These are phyloP conservation scores for Adineta ricciae DNA, from an alignment of 2,888 invertebrate species.

Conservation along the genomic window DNA sequence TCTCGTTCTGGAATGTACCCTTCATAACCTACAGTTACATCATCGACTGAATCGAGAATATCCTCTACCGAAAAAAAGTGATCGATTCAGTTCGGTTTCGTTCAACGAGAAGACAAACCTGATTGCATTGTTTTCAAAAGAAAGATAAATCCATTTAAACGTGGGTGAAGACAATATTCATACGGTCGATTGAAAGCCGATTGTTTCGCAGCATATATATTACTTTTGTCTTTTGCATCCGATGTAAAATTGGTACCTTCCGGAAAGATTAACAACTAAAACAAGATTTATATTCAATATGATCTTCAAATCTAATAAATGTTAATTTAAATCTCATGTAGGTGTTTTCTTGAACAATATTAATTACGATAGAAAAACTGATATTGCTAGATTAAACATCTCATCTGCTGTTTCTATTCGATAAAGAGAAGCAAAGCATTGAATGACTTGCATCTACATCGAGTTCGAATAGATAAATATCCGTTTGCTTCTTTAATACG, in stretches of 20 bases:
- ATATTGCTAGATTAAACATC: neutral
- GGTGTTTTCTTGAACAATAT: neutral
- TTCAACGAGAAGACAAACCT: neutral
- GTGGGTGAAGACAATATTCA: conserved; percentile 70
- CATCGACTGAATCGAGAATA: conserved; percentile 26
- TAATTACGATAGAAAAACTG: neutral
- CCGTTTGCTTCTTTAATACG: neutral
- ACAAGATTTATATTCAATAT: too few species aligned
- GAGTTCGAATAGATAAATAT: neutral
- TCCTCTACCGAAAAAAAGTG: neutral
- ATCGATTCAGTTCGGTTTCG: neutral
- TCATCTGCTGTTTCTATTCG: neutral
- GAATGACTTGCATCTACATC: neutral
- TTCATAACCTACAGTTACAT: conserved; percentile 27
- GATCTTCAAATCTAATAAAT: neutral
- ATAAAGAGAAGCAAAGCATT: neutral
- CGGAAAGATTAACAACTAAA: conserved; percentile 66
- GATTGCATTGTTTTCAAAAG: conserved; percentile 4
- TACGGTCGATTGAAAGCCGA: conserved; percentile 52
- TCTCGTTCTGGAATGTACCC: conserved; percentile 22
- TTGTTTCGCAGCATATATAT: conserved; percentile 62
- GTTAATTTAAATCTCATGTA: too few species aligned
- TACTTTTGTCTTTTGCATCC: conserved; percentile 61
- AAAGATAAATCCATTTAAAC: conserved; percentile 63
- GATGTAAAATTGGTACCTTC: conserved; percentile 75